Conservation (phyloP, 1,140 invertebrate species). For the Bombus soroeensis region DNA sequence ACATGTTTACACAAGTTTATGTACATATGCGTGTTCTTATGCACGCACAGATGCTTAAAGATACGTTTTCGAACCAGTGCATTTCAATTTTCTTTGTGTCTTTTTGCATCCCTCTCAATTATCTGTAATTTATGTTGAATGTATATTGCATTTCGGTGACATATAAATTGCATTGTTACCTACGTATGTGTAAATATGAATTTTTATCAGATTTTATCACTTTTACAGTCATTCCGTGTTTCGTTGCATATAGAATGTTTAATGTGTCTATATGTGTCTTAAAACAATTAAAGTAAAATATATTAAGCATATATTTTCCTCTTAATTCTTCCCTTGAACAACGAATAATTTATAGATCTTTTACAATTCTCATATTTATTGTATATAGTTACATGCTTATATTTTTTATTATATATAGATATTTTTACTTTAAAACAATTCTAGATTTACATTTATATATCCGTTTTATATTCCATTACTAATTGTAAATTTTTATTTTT, state of each 20-base stretch:
- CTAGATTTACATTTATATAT: not conserved
- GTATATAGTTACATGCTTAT: not conserved
- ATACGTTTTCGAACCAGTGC: conserved; percentile 34
- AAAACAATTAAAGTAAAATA: not conserved
- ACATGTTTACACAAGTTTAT: conserved; percentile 21
- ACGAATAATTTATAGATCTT: too few relatives aligned
- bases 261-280: not conserved
- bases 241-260: not conserved
- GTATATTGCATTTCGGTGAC: not conserved
- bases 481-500: not conserved
- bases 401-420: too few relatives aligned
- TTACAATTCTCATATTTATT: too few relatives aligned
- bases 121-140: not conserved
- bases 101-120: not conserved
- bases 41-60: not conserved
- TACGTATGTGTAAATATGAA: too few relatives aligned
- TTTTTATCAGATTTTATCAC: too few relatives aligned
- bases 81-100: not conserved
- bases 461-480: too few relatives aligned
- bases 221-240: too few relatives aligned
- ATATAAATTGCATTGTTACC: not conserved
- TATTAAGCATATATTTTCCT: too few relatives aligned
- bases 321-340: too few relatives aligned
- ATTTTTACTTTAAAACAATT: too few relatives aligned
- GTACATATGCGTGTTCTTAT: not conserved